Conservation (phyloP, 1,140 invertebrate species). For the Nephila pilipes region DNA sequence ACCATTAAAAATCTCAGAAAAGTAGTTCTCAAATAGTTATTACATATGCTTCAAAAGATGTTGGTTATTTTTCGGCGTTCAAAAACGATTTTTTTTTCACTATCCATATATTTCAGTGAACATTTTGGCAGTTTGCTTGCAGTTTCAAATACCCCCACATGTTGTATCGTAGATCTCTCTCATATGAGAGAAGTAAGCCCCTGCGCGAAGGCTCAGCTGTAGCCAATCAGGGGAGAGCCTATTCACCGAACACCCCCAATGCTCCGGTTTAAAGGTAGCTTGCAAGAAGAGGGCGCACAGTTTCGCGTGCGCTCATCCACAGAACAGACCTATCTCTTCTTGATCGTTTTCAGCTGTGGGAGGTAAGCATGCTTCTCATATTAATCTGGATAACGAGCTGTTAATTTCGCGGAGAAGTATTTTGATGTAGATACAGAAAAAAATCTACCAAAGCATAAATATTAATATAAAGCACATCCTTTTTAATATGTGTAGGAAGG, state of each 20-base stretch:
- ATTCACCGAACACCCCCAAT: neutral
- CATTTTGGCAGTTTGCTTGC: too few relatives aligned
- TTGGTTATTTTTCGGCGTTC: too few relatives aligned
- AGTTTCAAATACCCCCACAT: neutral
- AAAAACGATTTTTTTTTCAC: too few relatives aligned
- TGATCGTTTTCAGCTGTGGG: neutral
- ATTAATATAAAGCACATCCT: too few relatives aligned
- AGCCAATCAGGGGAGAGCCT: slow-evolving; percentile 19
- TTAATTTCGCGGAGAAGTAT: too few relatives aligned
- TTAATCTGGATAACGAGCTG: neutral
- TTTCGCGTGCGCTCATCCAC: neutral
- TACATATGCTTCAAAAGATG: too few relatives aligned
- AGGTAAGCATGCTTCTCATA: neutral
- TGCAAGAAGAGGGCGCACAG: slow-evolving; percentile 14
- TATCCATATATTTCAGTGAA: too few relatives aligned
- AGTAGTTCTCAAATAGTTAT: too few relatives aligned
- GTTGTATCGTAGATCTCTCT: neutral
- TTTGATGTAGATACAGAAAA: too few relatives aligned
- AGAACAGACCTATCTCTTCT: neutral
- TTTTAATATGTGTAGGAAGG: too few relatives aligned
- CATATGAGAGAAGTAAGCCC: neutral
- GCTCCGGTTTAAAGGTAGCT: slow-evolving; percentile 1
- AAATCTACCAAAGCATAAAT: too few relatives aligned
- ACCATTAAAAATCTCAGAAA: too few relatives aligned
- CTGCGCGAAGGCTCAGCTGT: slow-evolving; percentile 29